Evolutionary conservation across 2,888 invertebrate genomes (phyloP), one percentile per base, ranked within the genome.

Genomic region (Ornithoptera priamus): DNA sequence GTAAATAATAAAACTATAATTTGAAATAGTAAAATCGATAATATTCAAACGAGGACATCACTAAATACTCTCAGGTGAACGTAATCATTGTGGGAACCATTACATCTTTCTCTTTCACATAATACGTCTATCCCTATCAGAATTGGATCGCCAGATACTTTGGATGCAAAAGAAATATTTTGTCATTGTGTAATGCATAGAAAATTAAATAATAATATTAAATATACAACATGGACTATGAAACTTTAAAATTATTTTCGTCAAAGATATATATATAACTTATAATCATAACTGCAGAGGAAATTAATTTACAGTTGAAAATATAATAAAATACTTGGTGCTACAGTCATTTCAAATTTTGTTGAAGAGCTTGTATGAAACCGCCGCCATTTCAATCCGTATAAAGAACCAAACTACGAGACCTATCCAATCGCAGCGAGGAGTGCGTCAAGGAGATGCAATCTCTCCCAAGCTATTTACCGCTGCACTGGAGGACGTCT

Each of bases 41-140:
- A 62, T 18, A 18, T 46, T 20, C 7, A 24, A 59, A 58, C 8
- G 46, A 15, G 60, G 63, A 59, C 80, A 70, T 75, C 80, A 72
- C 80, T 81, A 76, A 36, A 65, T 65, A 76, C 77, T 76, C 84
- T 87, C 87, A 90, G 88, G 88, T 90, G 89, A 89, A 89, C 85
- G 87, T 91, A 90, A 92, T 92, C 90, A 82, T 88, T 90, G 91
- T 92, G 92, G 90, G 92, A 92, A 92, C 87, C 82, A 84, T 85
- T 83, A 80, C 82, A 76, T 78, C 86, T 82, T 77, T 87, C 87
- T 87, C 87, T 81, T 75, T 78, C 77, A 74, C 78, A 84, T 77
- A 77, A 76, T 86, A 79, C 78, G 71, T 76, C 83, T 75, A 65
- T 90, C 89, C 77, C 82, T 76, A 77, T 90, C 87, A 80, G 73